phyloP scores from a whole-genome alignment of 2,888 invertebrate genomes.

The Leptogaster cylindrica region DNA sequence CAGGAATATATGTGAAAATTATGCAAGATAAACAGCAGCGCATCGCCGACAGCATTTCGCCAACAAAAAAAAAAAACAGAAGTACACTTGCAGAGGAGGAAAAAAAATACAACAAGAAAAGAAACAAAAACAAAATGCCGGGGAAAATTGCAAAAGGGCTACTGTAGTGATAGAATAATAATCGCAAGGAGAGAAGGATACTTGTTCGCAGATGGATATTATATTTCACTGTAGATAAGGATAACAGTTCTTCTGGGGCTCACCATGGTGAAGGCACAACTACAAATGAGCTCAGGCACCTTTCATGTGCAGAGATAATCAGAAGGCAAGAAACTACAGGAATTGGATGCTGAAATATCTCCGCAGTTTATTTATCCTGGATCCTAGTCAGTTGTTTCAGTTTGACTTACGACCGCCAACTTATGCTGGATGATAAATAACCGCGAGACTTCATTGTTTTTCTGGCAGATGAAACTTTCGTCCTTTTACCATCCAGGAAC shows the following conservation, averaged over 20 bases:
- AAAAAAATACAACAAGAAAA: conserved; percentile 19
- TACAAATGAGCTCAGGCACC: conserved; percentile 24
- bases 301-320: conserved; percentile 44
- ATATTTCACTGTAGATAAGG: conserved; percentile 45
- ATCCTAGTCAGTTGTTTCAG: not conserved
- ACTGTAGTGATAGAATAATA: conserved; percentile 12
- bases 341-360: conserved; percentile 19
- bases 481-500: too few relatives aligned
- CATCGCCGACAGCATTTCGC: conserved; percentile 40
- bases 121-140: not conserved
- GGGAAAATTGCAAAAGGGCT: conserved; percentile 13
- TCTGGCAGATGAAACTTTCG: conserved; percentile 8
- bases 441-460: conserved; percentile 10
- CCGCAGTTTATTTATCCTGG: conserved; percentile 26
- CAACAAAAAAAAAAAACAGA: too few relatives aligned
- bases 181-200: conserved; percentile 35
- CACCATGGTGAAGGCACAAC: conserved; percentile 5
- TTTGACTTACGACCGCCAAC: conserved; percentile 2
- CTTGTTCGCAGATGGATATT: conserved; percentile 39
- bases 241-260: conserved; percentile 36
- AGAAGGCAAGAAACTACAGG: conserved; percentile 30
- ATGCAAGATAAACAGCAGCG: conserved; percentile 47
- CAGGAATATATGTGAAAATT: conserved; percentile 48
- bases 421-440: conserved; percentile 43
- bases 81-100: conserved; percentile 4